phyloP scores from a whole-genome alignment of 2,797 vertebrate species.

The Danio choprae region DNA sequence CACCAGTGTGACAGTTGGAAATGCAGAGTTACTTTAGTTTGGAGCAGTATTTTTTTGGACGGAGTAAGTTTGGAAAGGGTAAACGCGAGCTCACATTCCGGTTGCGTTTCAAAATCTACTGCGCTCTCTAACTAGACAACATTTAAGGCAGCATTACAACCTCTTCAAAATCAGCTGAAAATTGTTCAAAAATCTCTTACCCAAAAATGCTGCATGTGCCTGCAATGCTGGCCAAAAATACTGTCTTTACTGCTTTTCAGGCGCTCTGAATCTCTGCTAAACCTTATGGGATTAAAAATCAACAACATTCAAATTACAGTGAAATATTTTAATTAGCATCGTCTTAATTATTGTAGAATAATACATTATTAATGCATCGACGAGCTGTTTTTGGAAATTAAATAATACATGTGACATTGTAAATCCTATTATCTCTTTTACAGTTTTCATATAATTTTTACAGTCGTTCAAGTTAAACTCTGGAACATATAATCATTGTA shows the following conservation, averaged over 20 bases:
- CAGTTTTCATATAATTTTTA: background rate
- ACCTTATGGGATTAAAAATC: background rate
- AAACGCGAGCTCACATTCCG: background rate
- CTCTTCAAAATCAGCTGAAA: background rate
- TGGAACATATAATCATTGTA: background rate
- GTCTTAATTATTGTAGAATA: background rate
- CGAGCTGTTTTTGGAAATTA: background rate
- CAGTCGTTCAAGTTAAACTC: background rate
- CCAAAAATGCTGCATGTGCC: background rate
- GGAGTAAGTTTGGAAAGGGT: conserved; percentile 19
- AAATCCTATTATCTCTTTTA: background rate
- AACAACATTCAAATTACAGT: background rate
- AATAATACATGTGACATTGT: background rate
- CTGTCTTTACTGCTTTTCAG: background rate
- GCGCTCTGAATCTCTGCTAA: background rate
- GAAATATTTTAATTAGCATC: background rate
- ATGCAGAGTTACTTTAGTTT: conserved; percentile 14
- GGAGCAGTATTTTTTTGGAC: conserved; percentile 1
- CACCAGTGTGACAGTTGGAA: background rate
- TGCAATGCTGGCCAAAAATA: background rate
- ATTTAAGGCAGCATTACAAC: background rate
- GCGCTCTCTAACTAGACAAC: background rate
- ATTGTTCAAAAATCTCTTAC: background rate
- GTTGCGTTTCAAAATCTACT: background rate
- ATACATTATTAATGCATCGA: background rate